These are phyloP conservation scores for Drosophila kokeensis DNA, from an alignment of 2,888 invertebrate genomes.

Conservation along the genomic window DNA sequence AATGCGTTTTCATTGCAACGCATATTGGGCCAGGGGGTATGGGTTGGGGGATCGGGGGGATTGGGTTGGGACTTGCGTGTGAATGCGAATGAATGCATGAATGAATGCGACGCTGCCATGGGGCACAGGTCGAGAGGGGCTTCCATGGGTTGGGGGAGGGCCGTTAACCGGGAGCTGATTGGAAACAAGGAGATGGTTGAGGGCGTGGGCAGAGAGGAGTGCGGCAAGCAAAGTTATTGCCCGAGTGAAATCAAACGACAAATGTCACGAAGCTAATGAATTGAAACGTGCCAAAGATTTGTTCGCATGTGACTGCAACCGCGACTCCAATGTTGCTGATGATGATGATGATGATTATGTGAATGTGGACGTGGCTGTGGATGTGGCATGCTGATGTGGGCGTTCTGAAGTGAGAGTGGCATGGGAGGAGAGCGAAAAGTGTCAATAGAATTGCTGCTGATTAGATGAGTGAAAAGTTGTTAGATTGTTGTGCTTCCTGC, in stretches of 20 bases:
- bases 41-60: not conserved
- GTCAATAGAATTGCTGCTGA: conserved; percentile 44
- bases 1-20: conserved; percentile 76
- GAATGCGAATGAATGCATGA: conserved; percentile 76
- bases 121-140: conserved; percentile 23
- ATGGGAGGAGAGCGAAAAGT: conserved; percentile 14
- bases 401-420: not conserved
- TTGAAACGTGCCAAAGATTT: conserved; percentile 79
- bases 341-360: conserved; percentile 18
- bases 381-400: conserved; percentile 30
- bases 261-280: conserved; percentile 80
- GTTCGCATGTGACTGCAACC: conserved; percentile 53
- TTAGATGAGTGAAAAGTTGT: conserved; percentile 31
- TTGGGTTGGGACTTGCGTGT: conserved; percentile 60
- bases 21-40: conserved; percentile 7
- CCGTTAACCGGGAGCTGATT: conserved; percentile 3
- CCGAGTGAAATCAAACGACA: conserved; percentile 77
- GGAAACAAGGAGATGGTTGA: not conserved
- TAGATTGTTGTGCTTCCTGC: not conserved
- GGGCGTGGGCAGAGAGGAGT: not conserved
- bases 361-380: conserved; percentile 4
- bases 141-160: not conserved
- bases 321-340: conserved; percentile 30
- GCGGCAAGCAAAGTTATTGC: conserved; percentile 58
- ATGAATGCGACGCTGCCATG: conserved; percentile 59